A percentile compares a stretch with the other conserved stretches of the same genome.
These are phyloP conservation scores for Caerostris extrusa DNA, from an alignment of 1,140 invertebrate species.

Conservation along the genomic window DNA sequence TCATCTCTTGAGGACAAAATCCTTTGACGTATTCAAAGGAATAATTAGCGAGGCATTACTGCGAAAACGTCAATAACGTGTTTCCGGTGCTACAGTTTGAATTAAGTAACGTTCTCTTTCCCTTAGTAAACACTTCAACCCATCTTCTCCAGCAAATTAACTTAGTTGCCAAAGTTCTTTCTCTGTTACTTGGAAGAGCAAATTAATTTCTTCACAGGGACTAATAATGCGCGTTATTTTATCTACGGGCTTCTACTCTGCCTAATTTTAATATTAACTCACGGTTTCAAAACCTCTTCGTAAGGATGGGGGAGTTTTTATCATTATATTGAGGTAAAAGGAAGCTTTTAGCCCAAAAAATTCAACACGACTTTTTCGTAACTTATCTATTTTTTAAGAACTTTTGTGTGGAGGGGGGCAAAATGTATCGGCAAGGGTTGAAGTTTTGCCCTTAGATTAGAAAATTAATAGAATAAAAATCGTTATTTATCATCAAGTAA, in stretches of 20 bases:
- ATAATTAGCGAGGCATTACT: not conserved
- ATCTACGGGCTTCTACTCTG: not conserved
- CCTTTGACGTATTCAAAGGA: not conserved
- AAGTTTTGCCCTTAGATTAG: no score
- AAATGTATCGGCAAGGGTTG: no score
- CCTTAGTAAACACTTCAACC: not conserved
- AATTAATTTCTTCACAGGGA: slow-evolving; percentile 36
- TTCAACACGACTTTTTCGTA: no score
- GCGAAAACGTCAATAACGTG: not conserved
- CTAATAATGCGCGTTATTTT: not conserved
- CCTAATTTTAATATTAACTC: slow-evolving; percentile 29
- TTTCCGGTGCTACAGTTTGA: not conserved
- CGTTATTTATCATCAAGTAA: no score
- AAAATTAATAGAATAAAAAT: no score
- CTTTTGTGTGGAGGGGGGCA: no score
- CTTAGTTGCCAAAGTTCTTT: slow-evolving; percentile 12
- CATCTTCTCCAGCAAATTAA: slow-evolving; percentile 31
- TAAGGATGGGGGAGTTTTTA: not conserved
- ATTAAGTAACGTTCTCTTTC: not conserved
- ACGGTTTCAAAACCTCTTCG: not conserved
- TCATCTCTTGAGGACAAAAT: not conserved
- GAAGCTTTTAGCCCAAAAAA: no score
- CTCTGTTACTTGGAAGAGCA: slow-evolving; percentile 6
- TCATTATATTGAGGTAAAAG: no score
- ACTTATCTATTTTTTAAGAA: no score